Evolutionary conservation across 2,888 invertebrate genomes (phyloP).

Genomic region (Andrena marginata): DNA sequence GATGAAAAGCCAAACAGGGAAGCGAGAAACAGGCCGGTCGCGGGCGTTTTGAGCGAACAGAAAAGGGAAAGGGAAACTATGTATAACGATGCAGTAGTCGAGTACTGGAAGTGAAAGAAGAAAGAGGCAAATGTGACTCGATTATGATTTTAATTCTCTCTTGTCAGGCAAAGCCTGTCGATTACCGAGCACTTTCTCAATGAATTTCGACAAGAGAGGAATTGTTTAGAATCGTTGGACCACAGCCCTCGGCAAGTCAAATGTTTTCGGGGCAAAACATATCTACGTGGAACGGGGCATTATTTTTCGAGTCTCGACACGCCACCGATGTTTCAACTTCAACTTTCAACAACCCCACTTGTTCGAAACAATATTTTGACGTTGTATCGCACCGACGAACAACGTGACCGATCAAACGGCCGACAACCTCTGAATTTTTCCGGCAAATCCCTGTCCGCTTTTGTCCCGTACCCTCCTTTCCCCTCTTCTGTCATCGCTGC

Average conservation of each 20-base stretch:
- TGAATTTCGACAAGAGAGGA: background rate
- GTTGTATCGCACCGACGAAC: conserved; percentile 42
- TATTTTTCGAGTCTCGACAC: conserved; percentile 49
- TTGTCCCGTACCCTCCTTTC: background rate
- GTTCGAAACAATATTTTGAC: conserved; percentile 60
- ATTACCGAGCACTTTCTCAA: conserved; percentile 3
- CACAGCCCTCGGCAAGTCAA: conserved; percentile 39
- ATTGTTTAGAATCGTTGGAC: conserved; percentile 49
- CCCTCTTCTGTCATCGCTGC: background rate
- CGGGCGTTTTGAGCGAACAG: background rate
- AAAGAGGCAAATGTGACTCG: background rate
- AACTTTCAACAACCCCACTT: conserved; percentile 51
- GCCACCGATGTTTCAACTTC: conserved; percentile 55
- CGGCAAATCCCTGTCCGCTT: conserved; percentile 29
- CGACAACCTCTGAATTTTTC: conserved; percentile 52
- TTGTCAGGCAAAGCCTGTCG: background rate
- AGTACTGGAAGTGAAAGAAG: too few relatives aligned
- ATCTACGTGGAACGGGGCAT: conserved; percentile 46
- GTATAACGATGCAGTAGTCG: background rate
- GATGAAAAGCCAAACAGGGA: conserved; percentile 48
- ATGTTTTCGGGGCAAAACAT: conserved; percentile 49
- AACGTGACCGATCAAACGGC: conserved; percentile 53
- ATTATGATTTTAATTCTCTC: background rate
- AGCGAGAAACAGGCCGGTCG: conserved; percentile 7
- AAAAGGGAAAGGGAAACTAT: background rate